Percentiles rank a stretch among this genome's conserved stretches.
phyloP scores from a whole-genome alignment of 2,113 vertebrate species.

The Corythaixoides concolor region DNA sequence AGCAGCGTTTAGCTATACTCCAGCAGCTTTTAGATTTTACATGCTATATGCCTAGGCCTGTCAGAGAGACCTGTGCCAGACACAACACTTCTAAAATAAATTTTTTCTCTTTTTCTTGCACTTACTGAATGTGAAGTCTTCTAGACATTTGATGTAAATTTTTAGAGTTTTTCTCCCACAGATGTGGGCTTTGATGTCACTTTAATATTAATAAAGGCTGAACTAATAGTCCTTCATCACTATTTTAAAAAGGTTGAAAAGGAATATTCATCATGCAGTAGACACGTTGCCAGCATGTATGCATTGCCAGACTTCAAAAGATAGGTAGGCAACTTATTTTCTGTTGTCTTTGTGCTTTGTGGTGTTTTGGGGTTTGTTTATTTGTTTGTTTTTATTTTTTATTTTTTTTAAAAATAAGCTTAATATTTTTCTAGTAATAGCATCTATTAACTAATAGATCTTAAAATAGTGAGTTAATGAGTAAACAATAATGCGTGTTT shows the following conservation, averaged over 20 bases:
- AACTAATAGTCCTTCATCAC: background rate
- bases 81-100: slow-evolving; percentile 58
- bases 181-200: background rate
- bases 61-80: slow-evolving; percentile 69
- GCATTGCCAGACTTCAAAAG: background rate
- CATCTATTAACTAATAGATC: background rate
- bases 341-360: background rate
- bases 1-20: slow-evolving; percentile 72
- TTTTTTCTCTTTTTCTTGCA: slow-evolving; percentile 29
- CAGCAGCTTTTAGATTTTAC: slow-evolving; percentile 72
- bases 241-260: background rate
- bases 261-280: background rate
- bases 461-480: slow-evolving; percentile 42
- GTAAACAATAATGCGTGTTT: slow-evolving; percentile 30
- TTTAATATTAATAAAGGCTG: background rate
- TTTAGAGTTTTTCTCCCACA: background rate
- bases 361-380: background rate
- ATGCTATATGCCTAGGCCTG: slow-evolving; percentile 67
- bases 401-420: background rate
- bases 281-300: background rate
- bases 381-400: no score
- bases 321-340: background rate
- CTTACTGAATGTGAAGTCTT: slow-evolving; percentile 51
- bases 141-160: background rate
- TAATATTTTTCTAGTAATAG: slow-evolving; percentile 1